A percentile compares a stretch with the other conserved stretches of the same genome.
Evolutionary conservation across 1,140 invertebrate species (phyloP).

Genomic region (Zaprionus tsacasi): DNA sequence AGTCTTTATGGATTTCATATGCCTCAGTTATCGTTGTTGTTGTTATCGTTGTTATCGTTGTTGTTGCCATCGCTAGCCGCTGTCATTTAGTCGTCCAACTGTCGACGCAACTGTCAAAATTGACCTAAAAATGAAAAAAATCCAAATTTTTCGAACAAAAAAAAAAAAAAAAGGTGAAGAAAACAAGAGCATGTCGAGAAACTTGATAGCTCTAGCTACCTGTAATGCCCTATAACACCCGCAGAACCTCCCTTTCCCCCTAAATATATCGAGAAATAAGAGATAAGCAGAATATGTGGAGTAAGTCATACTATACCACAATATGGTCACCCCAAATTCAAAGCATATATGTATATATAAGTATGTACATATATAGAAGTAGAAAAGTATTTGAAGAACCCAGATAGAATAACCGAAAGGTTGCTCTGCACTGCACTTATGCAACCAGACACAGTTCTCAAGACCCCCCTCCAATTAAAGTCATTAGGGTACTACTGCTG

Average conservation of each 20-base stretch:
- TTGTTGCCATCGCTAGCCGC: constrained; percentile 34
- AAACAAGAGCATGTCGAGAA: constrained; percentile 25
- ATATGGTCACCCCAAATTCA: constrained; percentile 41
- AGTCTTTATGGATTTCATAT: constrained; percentile 27
- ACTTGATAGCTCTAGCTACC: constrained; percentile 52
- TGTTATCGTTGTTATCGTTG: constrained; percentile 23
- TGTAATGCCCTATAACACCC: not conserved
- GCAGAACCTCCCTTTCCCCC: not conserved
- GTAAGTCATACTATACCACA: constrained; percentile 7
- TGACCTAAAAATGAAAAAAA: constrained; percentile 71
- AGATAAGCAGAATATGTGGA: constrained; percentile 50
- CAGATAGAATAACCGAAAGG: constrained; percentile 29
- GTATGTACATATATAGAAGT: no score
- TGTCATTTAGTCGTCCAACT: constrained; percentile 63
- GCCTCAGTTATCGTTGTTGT: constrained; percentile 16
- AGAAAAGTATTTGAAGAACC: constrained; percentile 18
- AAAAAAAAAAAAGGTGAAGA: constrained; percentile 57
- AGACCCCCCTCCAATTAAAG: not conserved
- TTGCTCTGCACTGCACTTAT: constrained; percentile 9
- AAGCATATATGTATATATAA: not conserved
- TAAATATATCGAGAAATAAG: constrained; percentile 23
- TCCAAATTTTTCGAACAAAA: constrained; percentile 19
- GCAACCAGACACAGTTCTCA: constrained; percentile 10
- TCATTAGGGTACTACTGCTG: not conserved
- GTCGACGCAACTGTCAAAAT: constrained; percentile 78